Conservation (phyloP, 2,888 invertebrate genomes). For the Iphiclides podalirius region DNA sequence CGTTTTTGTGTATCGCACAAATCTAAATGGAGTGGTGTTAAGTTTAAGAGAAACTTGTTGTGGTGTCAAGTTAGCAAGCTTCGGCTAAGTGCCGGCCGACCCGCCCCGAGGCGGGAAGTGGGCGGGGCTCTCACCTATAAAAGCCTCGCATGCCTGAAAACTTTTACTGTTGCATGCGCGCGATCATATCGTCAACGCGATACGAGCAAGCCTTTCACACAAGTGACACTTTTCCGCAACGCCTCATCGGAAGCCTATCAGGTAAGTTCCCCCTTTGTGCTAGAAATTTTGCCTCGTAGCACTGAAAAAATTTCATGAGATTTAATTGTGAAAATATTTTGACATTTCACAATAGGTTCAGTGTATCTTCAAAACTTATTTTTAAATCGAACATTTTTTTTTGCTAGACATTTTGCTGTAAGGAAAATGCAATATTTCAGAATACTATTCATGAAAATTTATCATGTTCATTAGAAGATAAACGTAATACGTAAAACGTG, state of each 20-base stretch:
- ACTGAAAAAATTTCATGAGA: slow-evolving; percentile 32
- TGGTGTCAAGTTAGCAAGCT: slow-evolving; percentile 42
- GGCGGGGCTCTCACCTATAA: slow-evolving; percentile 72
- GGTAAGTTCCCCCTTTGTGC: slow-evolving; percentile 34
- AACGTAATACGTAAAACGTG: no score
- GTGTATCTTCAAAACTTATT: no score
- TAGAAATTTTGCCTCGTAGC: slow-evolving; percentile 30
- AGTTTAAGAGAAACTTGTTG: slow-evolving; percentile 38
- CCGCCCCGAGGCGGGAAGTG: slow-evolving; percentile 64
- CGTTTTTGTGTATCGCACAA: no score
- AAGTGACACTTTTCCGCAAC: slow-evolving; percentile 34
- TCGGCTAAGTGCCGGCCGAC: slow-evolving; percentile 35
- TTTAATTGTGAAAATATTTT: no score
- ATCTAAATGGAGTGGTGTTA: slow-evolving; percentile 18
- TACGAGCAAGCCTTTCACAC: slow-evolving; percentile 36
- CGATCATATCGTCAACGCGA: slow-evolving; percentile 56
- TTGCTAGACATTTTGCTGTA: no score
- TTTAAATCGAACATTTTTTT: no score
- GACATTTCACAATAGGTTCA: no score
- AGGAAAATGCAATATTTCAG: no score
- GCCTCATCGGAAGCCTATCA: slow-evolving; percentile 31
- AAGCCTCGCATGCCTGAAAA: slow-evolving; percentile 63
- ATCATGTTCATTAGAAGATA: no score
- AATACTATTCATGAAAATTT: no score
- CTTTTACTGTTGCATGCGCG: slow-evolving; percentile 70